phyloP scores from a whole-genome alignment of 2,113 vertebrate species.

The Neotragus pygmaeus region DNA sequence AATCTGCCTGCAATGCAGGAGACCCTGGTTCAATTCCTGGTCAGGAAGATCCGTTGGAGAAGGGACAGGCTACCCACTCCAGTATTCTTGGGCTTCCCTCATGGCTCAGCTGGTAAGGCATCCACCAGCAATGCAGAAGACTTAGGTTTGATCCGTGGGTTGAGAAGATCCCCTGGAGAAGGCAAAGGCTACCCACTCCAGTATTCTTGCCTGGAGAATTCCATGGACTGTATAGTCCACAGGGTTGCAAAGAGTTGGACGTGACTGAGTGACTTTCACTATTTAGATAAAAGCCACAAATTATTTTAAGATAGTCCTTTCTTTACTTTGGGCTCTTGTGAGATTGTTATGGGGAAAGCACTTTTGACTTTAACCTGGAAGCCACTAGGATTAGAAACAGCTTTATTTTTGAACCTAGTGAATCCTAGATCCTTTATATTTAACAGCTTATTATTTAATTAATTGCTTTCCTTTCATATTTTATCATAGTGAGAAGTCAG shows the following conservation, averaged over 20 bases:
- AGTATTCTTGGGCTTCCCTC: neutral
- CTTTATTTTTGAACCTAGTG: neutral
- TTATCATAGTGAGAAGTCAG: neutral
- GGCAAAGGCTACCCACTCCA: neutral
- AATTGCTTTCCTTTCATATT: neutral
- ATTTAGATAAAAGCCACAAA: neutral
- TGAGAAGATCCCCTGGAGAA: neutral
- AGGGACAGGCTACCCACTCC: neutral
- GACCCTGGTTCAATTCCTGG: neutral
- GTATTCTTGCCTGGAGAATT: neutral
- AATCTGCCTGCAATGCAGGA: neutral
- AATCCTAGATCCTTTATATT: neutral
- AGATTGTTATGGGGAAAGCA: neutral
- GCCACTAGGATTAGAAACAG: neutral
- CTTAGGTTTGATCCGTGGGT: neutral
- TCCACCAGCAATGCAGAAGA: neutral
- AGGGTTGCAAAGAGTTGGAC: neutral
- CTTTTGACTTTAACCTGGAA: neutral
- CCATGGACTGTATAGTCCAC: neutral
- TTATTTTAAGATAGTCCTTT: neutral
- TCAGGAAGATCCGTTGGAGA: neutral
- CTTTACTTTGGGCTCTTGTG: neutral
- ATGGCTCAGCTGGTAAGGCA: neutral
- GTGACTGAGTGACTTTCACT: neutral
- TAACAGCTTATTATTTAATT: neutral